Base-by-base conservation (phyloP, 2,888 invertebrate species). In the Antheraea assamensis region DNA sequence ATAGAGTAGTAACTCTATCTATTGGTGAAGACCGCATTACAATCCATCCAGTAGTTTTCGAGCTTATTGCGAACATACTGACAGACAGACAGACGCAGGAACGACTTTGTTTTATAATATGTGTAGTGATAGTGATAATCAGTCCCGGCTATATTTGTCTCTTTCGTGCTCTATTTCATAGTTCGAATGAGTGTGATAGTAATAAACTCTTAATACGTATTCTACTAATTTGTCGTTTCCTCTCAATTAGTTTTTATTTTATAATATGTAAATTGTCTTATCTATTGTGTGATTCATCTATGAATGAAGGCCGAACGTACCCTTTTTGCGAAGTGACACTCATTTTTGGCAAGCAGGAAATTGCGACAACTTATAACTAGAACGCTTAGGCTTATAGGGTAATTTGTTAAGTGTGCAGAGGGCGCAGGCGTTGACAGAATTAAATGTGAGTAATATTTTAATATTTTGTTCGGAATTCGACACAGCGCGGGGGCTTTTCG, bases 291-390 rank as follows among this genome's bases (percentile, higher is more conserved):
- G 68, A 35, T 71, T 71, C 66, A 21, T 68, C 74, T 74, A 52
- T 66, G 74, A 30, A 68, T 27, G 68, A 31, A 55, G 55, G 72
- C 76, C 75, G 73, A 75, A 78, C 81, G 78, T 85, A 90, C 89
- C 90, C 92, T 90, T 92, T 91, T 89, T 88, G 87, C 83, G 85
- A 89, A 90, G 87, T 91, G 92, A 90, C 89, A 91, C 88, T 89
- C 89, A 88, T 90, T 90, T 92, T 88, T 87, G 89, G 87, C 81
- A 87, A 81, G 83, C 86, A 90, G 92, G 92, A 93, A 92, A 93
- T 92, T 92, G 88, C 88, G 85, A 83, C 82, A 82, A 86, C 84
- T 86, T 81, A 81, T 87, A 88, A 89, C 88, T 87, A 87, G 83
- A 84, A 86, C 82, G 84, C 81, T 86, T 84, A 85, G 81, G 83